These are phyloP conservation scores for Diceros bicornis DNA, from an alignment of 2,797 vertebrate species.

Conservation along the genomic window DNA sequence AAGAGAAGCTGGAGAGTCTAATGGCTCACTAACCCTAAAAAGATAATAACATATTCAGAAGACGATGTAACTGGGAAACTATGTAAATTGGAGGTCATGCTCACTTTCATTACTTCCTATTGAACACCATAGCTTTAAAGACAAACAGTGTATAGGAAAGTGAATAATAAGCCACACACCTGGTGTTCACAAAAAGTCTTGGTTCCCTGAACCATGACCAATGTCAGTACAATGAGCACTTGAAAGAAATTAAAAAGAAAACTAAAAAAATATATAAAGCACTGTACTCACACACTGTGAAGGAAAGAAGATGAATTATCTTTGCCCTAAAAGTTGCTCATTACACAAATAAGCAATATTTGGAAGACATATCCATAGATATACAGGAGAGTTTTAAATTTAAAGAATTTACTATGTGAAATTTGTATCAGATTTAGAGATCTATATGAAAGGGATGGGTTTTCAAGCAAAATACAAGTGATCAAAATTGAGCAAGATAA, in stretches of 20 bases:
- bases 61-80: background rate
- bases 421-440: slow-evolving; percentile 3
- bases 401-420: background rate
- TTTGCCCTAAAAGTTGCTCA: slow-evolving; percentile 33
- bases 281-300: background rate
- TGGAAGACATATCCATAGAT: background rate
- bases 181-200: background rate
- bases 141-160: background rate
- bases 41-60: background rate
- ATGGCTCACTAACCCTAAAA: background rate
- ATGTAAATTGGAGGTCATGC: background rate
- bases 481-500: slow-evolving; percentile 1
- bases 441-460: background rate
- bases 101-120: background rate
- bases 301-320: background rate
- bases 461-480: slow-evolving; percentile 16
- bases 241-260: slow-evolving; percentile 39
- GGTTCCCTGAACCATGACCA: background rate
- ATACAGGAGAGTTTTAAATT: background rate
- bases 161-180: slow-evolving; percentile 33
- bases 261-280: background rate
- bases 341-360: background rate
- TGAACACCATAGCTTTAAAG: background rate
- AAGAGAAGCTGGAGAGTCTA: background rate
- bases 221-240: background rate